Evolutionary conservation across 2,113 vertebrate species (phyloP).

Genomic region (Reinhardtius hippoglossoides): DNA sequence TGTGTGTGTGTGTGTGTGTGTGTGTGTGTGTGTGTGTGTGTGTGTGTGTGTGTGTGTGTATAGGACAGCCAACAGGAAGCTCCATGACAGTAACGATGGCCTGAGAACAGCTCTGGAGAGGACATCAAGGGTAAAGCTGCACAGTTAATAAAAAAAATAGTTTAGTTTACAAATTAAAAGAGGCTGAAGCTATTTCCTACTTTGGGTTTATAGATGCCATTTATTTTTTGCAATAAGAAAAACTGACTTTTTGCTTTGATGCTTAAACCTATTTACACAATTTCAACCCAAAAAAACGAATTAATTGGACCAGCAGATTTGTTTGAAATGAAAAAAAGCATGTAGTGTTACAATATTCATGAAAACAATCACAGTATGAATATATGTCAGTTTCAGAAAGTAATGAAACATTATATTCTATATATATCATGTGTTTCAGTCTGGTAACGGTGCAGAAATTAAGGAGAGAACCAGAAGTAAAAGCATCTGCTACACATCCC

Average conservation of each 20-base stretch:
- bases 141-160: background rate
- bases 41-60: constrained; percentile 8
- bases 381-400: background rate
- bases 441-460: constrained; percentile 76
- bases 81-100: constrained; percentile 76
- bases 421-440: constrained; percentile 78
- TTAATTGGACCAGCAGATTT: background rate
- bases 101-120: constrained; percentile 68
- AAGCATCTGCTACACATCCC: constrained; percentile 83
- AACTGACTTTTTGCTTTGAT: background rate
- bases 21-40: constrained; percentile 9
- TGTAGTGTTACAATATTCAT: background rate
- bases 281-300: background rate
- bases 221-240: too few relatives aligned
- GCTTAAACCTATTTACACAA: background rate
- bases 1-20: constrained; percentile 7
- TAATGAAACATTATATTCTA: too few relatives aligned
- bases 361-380: background rate
- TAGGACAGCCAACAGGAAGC: constrained; percentile 77
- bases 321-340: too few relatives aligned
- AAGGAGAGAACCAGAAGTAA: constrained; percentile 86
- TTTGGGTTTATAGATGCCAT: too few relatives aligned
- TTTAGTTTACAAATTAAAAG: background rate
- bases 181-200: background rate
- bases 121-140: constrained; percentile 47